Conservation (phyloP, 2,888 invertebrate genomes). For the Dasysyrphus albostriatus region DNA sequence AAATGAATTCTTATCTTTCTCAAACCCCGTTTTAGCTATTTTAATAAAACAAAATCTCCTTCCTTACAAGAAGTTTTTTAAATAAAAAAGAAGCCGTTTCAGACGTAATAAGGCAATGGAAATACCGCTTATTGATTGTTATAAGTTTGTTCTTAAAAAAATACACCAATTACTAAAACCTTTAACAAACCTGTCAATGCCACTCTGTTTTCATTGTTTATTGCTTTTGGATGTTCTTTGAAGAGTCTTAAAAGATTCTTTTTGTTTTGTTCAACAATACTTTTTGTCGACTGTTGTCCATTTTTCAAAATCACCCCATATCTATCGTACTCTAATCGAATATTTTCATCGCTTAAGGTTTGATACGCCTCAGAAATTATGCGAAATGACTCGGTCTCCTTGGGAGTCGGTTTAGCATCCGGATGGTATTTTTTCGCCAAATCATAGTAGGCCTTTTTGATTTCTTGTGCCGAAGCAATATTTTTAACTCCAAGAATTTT, state of each 20-base stretch:
- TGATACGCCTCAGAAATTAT: slow-evolving; percentile 99
- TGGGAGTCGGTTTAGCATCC: slow-evolving; percentile 79
- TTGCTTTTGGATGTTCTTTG: background rate
- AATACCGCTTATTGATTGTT: too few species aligned
- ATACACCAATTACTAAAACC: too few species aligned
- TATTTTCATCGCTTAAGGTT: slow-evolving; percentile 92
- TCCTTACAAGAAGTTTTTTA: too few species aligned
- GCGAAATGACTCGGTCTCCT: slow-evolving; percentile 85
- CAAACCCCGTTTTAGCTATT: too few species aligned
- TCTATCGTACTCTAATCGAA: slow-evolving; percentile 87
- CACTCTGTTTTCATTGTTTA: background rate
- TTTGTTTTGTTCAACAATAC: background rate
- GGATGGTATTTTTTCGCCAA: slow-evolving; percentile 83
- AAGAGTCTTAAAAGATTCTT: background rate
- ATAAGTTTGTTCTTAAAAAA: too few species aligned
- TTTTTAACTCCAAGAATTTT: slow-evolving; percentile 80
- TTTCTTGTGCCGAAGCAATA: slow-evolving; percentile 79
- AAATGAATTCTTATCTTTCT: too few species aligned
- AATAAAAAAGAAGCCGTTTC: too few species aligned
- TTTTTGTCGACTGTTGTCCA: background rate
- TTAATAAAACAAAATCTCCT: too few species aligned
- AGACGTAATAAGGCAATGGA: too few species aligned
- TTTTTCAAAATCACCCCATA: slow-evolving; percentile 77
- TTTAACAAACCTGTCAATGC: slow-evolving; percentile 20
- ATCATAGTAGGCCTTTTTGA: slow-evolving; percentile 81